Evolutionary conservation across 2,888 invertebrate genomes (phyloP).

Genomic region (Amphipoea oculea): DNA sequence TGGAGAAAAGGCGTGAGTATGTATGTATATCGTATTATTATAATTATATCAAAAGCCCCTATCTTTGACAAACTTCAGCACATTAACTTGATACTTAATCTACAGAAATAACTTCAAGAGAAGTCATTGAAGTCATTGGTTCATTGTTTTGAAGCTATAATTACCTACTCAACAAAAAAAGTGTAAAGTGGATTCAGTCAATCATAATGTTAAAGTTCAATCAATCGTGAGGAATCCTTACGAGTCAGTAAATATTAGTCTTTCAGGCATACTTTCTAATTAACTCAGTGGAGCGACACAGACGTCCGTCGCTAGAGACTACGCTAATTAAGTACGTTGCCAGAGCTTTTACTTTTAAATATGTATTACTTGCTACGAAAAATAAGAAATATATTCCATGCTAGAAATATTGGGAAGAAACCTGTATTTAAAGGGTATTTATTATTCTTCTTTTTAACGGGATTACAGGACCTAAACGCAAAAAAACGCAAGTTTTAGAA

Average conservation of each 20-base stretch:
- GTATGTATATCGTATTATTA: not conserved
- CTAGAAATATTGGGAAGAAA: not conserved
- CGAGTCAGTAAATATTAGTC: conserved; percentile 26
- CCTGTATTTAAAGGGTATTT: not conserved
- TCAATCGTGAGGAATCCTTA: conserved; percentile 10
- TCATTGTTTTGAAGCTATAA: not conserved
- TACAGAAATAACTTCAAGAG: not conserved
- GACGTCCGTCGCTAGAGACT: not conserved
- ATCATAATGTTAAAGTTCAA: conserved; percentile 9
- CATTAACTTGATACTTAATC: not conserved
- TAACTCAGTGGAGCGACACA: conserved; percentile 20
- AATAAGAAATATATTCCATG: not conserved
- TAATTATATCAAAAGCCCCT: not conserved
- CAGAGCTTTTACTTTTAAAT: not conserved
- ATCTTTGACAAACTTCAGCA: no score
- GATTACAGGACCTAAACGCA: no score
- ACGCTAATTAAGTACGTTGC: conserved; percentile 7
- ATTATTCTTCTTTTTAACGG: not conserved
- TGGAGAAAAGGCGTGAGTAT: not conserved
- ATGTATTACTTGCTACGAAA: not conserved
- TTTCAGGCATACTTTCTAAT: conserved; percentile 30
- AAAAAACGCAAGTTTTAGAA: no score
- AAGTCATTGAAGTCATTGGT: not conserved
- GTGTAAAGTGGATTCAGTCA: conserved; percentile 1
- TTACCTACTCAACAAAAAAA: not conserved